Conservation (phyloP, 2,113 vertebrate species). For the Helogale parvula region DNA sequence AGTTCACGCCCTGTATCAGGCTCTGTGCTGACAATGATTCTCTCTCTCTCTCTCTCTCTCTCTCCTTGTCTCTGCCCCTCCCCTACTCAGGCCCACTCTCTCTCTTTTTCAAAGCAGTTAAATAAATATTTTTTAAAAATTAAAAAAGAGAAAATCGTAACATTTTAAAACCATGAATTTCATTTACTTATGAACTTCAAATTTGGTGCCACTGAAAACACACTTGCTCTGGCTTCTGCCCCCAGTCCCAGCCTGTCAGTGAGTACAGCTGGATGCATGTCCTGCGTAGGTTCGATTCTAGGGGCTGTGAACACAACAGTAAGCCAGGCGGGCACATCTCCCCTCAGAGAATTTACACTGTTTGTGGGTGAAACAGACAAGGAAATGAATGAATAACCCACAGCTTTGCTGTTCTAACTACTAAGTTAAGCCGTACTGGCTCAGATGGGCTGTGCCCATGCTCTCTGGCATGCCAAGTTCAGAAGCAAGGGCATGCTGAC, state of each 20-base stretch:
- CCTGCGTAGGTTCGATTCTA: no score
- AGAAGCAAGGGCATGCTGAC: background rate
- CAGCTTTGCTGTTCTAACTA: no score
- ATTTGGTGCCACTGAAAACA: background rate
- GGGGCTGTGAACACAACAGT: rapidly evolving
- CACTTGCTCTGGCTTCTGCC: background rate
- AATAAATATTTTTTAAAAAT: background rate
- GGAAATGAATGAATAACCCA: background rate
- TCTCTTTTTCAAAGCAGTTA: no score
- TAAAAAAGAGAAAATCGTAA: background rate
- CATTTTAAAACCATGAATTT: background rate
- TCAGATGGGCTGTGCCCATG: background rate
- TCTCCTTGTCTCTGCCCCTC: no score
- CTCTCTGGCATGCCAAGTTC: background rate
- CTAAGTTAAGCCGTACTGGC: background rate
- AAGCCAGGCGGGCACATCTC: background rate
- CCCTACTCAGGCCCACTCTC: no score
- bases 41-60: no score
- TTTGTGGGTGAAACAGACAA: background rate
- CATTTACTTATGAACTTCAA: background rate
- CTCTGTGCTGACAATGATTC: no score
- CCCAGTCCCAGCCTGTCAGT: background rate
- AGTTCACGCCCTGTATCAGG: no score
- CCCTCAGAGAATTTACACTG: background rate
- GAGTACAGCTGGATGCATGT: rapidly evolving